Conservation (phyloP, 53 echinoderm and acorn worm genomes). For the Holothuria scabra region DNA sequence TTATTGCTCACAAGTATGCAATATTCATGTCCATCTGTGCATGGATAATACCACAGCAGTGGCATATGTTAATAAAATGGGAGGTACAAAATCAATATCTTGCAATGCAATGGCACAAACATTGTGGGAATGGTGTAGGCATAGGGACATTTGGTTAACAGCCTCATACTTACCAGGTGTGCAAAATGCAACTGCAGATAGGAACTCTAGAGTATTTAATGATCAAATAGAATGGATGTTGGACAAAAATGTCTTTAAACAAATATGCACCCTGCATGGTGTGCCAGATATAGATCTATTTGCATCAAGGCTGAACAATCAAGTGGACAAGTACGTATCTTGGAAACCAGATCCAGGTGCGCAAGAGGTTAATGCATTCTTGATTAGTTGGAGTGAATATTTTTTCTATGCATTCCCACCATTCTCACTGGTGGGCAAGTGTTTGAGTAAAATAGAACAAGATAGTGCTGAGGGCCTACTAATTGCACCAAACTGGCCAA, state of each 20-base stretch:
- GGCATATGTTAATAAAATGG: conserved; percentile 67
- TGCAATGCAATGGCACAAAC: conserved; percentile 34
- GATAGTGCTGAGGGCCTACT: too few species aligned
- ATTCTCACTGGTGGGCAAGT: too few species aligned
- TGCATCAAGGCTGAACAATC: too few species aligned
- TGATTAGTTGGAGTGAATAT: too few species aligned
- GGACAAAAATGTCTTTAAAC: conserved; percentile 22
- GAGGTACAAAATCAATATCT: conserved; percentile 42
- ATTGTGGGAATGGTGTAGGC: conserved; percentile 68
- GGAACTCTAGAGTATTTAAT: conserved; percentile 51
- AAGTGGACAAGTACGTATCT: conserved; percentile 48
- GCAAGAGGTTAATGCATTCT: too few species aligned
- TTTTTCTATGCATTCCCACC: too few species aligned
- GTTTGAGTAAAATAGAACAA: too few species aligned
- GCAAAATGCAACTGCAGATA: conserved; percentile 54
- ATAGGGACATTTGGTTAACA: conserved; percentile 56
- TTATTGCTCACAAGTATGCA: conserved; percentile 40
- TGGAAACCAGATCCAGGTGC: too few species aligned
- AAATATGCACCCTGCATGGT: not conserved
- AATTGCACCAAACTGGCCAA: too few species aligned
- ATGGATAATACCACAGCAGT: conserved; percentile 74
- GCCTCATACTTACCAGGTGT: conserved; percentile 61
- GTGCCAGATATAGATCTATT: too few species aligned
- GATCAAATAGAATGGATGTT: conserved; percentile 67
- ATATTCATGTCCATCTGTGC: conserved; percentile 50